Percentiles rank a stretch among this genome's conserved stretches.
phyloP scores from a whole-genome alignment of 2,113 vertebrate species.

The Nematolebias whitei region DNA sequence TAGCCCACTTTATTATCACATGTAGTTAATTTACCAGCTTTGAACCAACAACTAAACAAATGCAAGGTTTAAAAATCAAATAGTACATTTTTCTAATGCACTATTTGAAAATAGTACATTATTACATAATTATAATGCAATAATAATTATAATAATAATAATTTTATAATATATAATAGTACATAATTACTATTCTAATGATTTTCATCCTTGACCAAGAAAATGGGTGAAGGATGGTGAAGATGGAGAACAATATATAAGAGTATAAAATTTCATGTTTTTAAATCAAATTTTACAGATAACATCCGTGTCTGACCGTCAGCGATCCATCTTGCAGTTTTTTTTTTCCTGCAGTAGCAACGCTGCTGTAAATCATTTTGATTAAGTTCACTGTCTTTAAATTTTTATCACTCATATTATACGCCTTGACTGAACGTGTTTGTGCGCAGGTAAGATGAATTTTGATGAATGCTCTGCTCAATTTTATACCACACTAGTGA shows the following conservation, averaged over 20 bases:
- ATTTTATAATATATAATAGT: too few relatives aligned
- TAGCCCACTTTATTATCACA: constrained; percentile 47
- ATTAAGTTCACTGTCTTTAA: constrained; percentile 19
- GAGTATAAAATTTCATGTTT: constrained; percentile 18
- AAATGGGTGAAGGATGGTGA: neutral
- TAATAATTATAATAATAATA: too few relatives aligned
- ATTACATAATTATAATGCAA: too few relatives aligned
- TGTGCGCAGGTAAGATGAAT: neutral
- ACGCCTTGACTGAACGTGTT: constrained; percentile 1
- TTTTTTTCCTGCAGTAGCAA: constrained; percentile 1
- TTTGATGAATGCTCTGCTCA: neutral
- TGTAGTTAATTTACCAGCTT: constrained; percentile 65
- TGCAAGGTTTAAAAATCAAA: constrained; percentile 34
- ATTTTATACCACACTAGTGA: constrained; percentile 1
- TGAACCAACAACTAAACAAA: constrained; percentile 68
- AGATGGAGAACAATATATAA: neutral
- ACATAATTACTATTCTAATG: too few relatives aligned
- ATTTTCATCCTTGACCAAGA: too few relatives aligned
- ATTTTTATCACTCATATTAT: constrained; percentile 38
- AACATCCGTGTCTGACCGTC: constrained; percentile 36
- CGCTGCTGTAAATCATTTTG: constrained; percentile 44
- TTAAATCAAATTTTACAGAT: constrained; percentile 11
- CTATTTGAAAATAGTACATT: too few relatives aligned
- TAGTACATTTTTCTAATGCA: too few relatives aligned
- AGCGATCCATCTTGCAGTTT: constrained; percentile 47